Evolutionary conservation across 1,140 invertebrate species (phyloP), one percentile per base, ranked within the genome.

Genomic region (Drosophila persimilis): DNA sequence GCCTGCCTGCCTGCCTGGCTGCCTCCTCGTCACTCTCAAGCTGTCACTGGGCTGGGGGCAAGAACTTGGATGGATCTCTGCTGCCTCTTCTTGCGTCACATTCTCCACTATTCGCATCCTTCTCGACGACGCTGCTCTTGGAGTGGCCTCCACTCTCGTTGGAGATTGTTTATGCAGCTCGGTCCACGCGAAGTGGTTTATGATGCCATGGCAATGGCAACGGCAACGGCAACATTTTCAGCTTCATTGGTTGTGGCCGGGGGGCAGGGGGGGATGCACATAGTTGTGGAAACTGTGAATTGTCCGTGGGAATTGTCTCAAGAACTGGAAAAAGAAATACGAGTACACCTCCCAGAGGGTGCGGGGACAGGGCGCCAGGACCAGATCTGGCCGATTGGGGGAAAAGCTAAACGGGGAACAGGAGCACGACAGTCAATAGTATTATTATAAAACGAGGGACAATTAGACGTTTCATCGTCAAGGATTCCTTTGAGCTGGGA

Each of bases 291-390:
- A 43, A 69, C 48, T 17, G 62, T 43, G 62, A 65, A 67, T 57
- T 69, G 44, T 69, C 44, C 26, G 50, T 54, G 50, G 43, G 43
- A 67, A 55, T 24, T 11, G 50, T 50, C 39, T 26, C 35, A 35
- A 50, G 17, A 26, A 20, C n/a, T 20, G 51, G 11, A 11, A 7
- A 24, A 65, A 61, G 17, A 46, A 29, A 13, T 20, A 48, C 31
- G 15, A 35, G 17, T 9, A 48, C 11, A 59, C 8, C 2, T 6
- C 3, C n/a, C 22, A 35, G 50, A 15, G n/a, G 3, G 4, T 1
- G 15, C 24, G 3, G 50, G 61, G 61, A 24, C 3, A 9, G 95
- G 95, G 95, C 95, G 96, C 95, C 95, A 95, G 96, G 96, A 95
- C 96, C 95, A 94, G 95, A 97, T 97, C 95, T 96, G 95, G 94